A percentile compares a stretch with the other conserved stretches of the same genome.
Conservation (phyloP, 30 jellyfish, hydroid and myxozoan species). For the Turritopsis dohrnii region DNA sequence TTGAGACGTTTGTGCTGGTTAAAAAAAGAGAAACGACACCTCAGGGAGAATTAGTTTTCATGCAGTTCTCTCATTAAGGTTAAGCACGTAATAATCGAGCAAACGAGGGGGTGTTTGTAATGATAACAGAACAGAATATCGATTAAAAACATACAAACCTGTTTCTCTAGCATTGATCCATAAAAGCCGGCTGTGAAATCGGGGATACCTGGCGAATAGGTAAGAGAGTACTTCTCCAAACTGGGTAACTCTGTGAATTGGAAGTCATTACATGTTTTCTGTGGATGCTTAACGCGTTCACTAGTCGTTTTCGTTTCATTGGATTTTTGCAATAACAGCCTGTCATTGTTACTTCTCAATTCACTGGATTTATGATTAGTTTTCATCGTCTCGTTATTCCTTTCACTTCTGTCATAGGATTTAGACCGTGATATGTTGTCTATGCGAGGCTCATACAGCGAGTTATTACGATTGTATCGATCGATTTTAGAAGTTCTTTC, state of each 20-base stretch:
- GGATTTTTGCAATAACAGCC: neutral
- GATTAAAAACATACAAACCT: constrained; percentile 50
- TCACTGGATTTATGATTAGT: neutral
- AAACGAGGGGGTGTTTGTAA: no score
- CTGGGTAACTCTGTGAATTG: constrained; percentile 15
- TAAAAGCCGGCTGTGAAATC: constrained; percentile 3
- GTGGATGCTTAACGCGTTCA: neutral
- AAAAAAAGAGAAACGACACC: no score
- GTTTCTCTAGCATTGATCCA: constrained; percentile 78
- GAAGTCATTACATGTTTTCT: neutral
- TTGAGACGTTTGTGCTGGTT: no score
- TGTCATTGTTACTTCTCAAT: neutral
- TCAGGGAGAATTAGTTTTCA: no score
- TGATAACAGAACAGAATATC: no score
- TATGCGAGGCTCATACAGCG: neutral
- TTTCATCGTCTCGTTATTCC: neutral
- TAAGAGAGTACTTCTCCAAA: constrained; percentile 4
- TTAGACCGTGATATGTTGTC: constrained; percentile 1
- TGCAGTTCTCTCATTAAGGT: no score
- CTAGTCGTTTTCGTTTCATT: neutral
- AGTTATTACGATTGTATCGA: constrained; percentile 19
- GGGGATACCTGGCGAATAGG: constrained; percentile 1
- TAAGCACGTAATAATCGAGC: no score
- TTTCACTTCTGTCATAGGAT: constrained; percentile 4
- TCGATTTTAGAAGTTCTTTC: constrained; percentile 18